Percentiles rank a stretch among this genome's conserved stretches.
These are phyloP conservation scores for Sebastes alutus DNA, from an alignment of 2,797 vertebrate genomes.

Conservation along the genomic window DNA sequence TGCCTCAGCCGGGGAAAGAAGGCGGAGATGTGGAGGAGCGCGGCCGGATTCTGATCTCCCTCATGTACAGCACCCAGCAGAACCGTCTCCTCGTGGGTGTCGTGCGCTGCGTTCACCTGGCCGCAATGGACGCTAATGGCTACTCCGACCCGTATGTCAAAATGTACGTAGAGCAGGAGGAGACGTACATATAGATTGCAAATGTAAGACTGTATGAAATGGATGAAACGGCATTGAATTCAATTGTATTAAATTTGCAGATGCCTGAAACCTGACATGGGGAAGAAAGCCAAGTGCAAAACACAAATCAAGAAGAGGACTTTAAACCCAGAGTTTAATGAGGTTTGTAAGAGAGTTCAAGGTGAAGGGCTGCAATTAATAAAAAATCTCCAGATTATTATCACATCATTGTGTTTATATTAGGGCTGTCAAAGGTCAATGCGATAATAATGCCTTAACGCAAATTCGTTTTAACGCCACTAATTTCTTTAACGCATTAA, in stretches of 20 bases:
- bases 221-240: not conserved
- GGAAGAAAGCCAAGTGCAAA: constrained; percentile 97
- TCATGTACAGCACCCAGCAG: constrained; percentile 94
- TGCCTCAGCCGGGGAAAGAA: constrained; percentile 83
- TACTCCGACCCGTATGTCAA: constrained; percentile 98
- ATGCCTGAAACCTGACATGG: constrained; percentile 97
- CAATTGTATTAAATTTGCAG: constrained; percentile 69
- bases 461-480: no score
- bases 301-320: constrained; percentile 99
- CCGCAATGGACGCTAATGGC: constrained; percentile 97
- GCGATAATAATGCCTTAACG: no score
- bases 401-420: not conserved
- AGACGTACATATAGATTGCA: not conserved
- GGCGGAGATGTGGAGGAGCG: constrained; percentile 90
- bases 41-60: constrained; percentile 93
- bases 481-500: no score
- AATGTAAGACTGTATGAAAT: not conserved
- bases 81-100: constrained; percentile 92
- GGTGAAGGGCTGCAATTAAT: not conserved
- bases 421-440: no score
- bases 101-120: constrained; percentile 94
- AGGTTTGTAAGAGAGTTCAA: constrained; percentile 80
- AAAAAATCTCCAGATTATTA: not conserved
- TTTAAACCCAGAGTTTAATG: constrained; percentile 97
- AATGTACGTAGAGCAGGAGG: constrained; percentile 81